A percentile compares a stretch with the other conserved stretches of the same genome.
These are phyloP conservation scores for Saxidomus purpurata DNA, from an alignment of 1,140 invertebrate species.

Conservation along the genomic window DNA sequence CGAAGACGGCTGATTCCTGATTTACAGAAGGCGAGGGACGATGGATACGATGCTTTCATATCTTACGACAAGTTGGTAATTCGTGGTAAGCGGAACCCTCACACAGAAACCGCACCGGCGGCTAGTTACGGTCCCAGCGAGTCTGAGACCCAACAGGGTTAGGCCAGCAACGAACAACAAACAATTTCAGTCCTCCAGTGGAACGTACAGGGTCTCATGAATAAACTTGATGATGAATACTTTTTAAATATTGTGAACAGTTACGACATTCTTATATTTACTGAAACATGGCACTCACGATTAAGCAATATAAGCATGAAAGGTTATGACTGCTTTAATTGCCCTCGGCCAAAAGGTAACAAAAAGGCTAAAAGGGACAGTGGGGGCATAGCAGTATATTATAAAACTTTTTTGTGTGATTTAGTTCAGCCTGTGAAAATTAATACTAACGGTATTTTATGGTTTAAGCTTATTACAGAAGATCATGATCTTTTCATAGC, in stretches of 20 bases:
- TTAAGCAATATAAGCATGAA: not conserved
- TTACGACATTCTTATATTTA: not conserved
- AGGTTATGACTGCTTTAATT: constrained; percentile 12
- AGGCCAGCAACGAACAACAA: too few relatives aligned
- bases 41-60: not conserved
- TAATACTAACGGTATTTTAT: not conserved
- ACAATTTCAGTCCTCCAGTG: too few relatives aligned
- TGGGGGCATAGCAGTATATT: constrained; percentile 24
- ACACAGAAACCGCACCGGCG: not conserved
- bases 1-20: not conserved
- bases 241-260: too few relatives aligned
- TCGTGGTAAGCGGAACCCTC: not conserved
- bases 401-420: not conserved
- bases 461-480: too few relatives aligned
- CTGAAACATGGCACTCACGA: constrained; percentile 30
- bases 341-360: constrained; percentile 39
- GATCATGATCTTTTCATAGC: too few relatives aligned
- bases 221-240: too few relatives aligned
- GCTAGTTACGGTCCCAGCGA: not conserved
- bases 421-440: not conserved
- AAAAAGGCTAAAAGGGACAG: constrained; percentile 33
- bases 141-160: too few relatives aligned
- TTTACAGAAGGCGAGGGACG: not conserved
- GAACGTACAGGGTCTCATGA: too few relatives aligned
- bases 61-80: not conserved